A percentile compares a stretch with the other conserved stretches of the same genome.
These are phyloP conservation scores for Anomalospiza imberbis DNA, from an alignment of 2,797 vertebrate species.

Conservation along the genomic window DNA sequence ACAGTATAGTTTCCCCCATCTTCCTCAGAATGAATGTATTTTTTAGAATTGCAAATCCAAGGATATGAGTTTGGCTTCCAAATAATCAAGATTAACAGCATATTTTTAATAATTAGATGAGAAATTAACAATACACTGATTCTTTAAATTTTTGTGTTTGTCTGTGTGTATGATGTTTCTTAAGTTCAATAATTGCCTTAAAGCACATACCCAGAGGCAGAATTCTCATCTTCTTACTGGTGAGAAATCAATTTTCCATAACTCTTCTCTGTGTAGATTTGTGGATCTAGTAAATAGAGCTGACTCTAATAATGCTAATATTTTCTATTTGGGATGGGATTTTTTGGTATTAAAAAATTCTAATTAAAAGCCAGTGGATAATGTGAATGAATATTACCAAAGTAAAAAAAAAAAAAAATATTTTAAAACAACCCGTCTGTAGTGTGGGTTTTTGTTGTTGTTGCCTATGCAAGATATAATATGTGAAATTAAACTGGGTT, in stretches of 20 bases:
- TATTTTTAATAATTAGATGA: not conserved
- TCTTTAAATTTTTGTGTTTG: not conserved
- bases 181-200: not conserved
- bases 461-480: not conserved
- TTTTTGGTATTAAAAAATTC: rapidly evolving
- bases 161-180: not conserved
- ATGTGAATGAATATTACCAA: not conserved
- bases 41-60: not conserved
- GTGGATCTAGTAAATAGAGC: not conserved
- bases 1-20: rapidly evolving
- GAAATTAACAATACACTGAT: not conserved
- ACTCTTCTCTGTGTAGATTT: not conserved
- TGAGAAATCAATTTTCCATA: not conserved
- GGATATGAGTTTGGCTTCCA: not conserved
- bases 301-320: not conserved
- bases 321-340: rapidly evolving
- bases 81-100: not conserved
- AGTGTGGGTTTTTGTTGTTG: not conserved
- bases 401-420: rapidly evolving
- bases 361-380: not conserved
- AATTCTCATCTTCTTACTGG: not conserved
- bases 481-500: not conserved
- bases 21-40: not conserved
- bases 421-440: not conserved
- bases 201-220: not conserved